Conservation (phyloP, 1,140 invertebrate genomes). For the Hypothenemus hampei region DNA sequence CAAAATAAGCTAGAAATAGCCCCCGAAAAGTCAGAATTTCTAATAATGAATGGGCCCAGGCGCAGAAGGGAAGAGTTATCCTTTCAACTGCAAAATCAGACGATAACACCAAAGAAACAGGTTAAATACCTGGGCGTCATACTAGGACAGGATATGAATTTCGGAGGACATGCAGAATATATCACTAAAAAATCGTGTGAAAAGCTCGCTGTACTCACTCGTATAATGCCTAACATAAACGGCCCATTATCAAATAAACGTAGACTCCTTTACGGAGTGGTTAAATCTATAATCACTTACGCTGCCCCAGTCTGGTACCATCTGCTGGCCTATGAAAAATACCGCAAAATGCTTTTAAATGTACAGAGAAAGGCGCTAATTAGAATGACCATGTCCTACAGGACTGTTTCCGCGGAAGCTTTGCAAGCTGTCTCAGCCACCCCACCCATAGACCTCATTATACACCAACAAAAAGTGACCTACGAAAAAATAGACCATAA, state of each 20-base stretch:
- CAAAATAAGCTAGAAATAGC: constrained; percentile 1
- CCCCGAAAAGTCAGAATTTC: neutral
- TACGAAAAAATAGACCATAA: too few relatives aligned
- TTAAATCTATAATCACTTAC: neutral
- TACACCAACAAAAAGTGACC: constrained; percentile 23
- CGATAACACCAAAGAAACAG: neutral
- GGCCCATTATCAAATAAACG: neutral
- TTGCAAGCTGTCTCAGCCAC: constrained; percentile 25
- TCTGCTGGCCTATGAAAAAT: neutral
- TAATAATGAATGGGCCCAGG: neutral
- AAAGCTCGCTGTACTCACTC: neutral
- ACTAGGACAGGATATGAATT: neutral
- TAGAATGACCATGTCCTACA: neutral
- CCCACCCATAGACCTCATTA: constrained; percentile 33
- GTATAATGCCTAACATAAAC: neutral
- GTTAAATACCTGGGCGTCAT: neutral
- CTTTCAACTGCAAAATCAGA: neutral
- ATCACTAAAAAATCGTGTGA: neutral
- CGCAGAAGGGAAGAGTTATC: neutral
- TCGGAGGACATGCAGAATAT: neutral
- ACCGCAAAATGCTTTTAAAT: neutral
- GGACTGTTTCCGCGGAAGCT: neutral
- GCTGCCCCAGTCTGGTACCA: neutral
- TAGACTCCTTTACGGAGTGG: neutral
- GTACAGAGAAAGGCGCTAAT: neutral